Evolutionary conservation across 2,797 vertebrate genomes (phyloP).

Genomic region (Labeo calbasu): DNA sequence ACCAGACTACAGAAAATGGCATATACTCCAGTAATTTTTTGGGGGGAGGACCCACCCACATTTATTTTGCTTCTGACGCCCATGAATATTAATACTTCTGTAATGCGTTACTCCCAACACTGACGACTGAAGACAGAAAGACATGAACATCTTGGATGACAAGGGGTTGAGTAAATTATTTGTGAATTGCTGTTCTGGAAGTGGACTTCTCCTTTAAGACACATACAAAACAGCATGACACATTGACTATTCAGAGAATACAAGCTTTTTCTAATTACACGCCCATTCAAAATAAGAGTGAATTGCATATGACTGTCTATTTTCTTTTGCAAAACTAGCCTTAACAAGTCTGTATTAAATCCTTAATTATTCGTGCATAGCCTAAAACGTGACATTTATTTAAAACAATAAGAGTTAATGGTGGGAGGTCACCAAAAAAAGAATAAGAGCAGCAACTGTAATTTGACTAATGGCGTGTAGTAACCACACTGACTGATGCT

Average conservation of each 20-base stretch:
- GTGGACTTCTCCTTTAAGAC: too few relatives aligned
- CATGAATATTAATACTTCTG: too few relatives aligned
- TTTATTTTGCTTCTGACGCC: too few relatives aligned
- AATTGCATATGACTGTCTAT: not conserved
- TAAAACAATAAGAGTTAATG: not conserved
- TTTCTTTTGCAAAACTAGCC: not conserved
- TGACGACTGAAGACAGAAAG: too few relatives aligned
- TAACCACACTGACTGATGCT: not conserved
- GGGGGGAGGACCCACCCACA: too few relatives aligned
- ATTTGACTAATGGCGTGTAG: constrained; percentile 38
- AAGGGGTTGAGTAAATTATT: too few relatives aligned
- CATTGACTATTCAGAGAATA: not conserved
- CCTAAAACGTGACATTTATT: not conserved
- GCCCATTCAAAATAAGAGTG: not conserved
- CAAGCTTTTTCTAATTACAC: not conserved
- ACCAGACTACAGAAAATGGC: too few relatives aligned
- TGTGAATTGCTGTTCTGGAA: too few relatives aligned
- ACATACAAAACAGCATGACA: not conserved
- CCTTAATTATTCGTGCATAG: not conserved
- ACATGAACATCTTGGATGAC: too few relatives aligned
- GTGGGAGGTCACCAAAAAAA: too few relatives aligned
- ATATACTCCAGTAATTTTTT: too few relatives aligned
- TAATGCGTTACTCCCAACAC: too few relatives aligned
- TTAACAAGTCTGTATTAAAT: not conserved
- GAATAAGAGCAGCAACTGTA: not conserved